These are phyloP conservation scores for Tychaedon coryphoeus DNA, from an alignment of 2,113 vertebrate species.

Conservation along the genomic window DNA sequence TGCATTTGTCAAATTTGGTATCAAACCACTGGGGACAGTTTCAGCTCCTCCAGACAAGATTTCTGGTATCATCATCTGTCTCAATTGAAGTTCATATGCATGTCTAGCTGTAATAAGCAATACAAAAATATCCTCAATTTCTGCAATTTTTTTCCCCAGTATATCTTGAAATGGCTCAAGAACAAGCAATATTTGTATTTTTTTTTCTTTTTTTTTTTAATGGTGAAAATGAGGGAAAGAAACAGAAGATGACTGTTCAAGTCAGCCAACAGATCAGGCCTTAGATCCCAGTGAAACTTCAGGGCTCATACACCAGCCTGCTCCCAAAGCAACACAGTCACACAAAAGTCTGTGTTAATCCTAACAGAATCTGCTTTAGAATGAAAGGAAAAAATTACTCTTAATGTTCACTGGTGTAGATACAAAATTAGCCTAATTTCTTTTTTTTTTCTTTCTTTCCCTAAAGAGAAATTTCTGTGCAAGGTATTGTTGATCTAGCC, in stretches of 20 bases:
- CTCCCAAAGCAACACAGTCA: background rate
- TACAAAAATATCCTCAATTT: background rate
- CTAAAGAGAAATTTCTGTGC: background rate
- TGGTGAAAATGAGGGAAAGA: background rate
- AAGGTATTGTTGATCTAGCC: background rate
- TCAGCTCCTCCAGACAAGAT: background rate
- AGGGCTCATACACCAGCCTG: background rate
- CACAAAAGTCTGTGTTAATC: background rate
- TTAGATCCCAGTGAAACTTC: background rate
- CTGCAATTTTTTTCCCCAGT: background rate
- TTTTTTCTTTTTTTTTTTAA: background rate
- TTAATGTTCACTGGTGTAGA: background rate
- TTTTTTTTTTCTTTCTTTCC: rapidly evolving
- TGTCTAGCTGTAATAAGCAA: background rate
- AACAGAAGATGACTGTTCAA: background rate
- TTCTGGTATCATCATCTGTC: background rate
- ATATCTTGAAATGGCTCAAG: background rate
- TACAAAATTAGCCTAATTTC: background rate
- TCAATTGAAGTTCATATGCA: background rate
- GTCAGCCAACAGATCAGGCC: background rate
- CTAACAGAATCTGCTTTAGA: background rate
- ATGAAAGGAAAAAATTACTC: background rate
- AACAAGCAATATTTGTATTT: background rate
- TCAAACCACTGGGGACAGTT: background rate
- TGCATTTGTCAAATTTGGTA: background rate